Percentiles rank a stretch among this genome's conserved stretches.
These are phyloP conservation scores for Caenorhabditis wallacei DNA, from an alignment of 2,888 invertebrate genomes.

Conservation along the genomic window DNA sequence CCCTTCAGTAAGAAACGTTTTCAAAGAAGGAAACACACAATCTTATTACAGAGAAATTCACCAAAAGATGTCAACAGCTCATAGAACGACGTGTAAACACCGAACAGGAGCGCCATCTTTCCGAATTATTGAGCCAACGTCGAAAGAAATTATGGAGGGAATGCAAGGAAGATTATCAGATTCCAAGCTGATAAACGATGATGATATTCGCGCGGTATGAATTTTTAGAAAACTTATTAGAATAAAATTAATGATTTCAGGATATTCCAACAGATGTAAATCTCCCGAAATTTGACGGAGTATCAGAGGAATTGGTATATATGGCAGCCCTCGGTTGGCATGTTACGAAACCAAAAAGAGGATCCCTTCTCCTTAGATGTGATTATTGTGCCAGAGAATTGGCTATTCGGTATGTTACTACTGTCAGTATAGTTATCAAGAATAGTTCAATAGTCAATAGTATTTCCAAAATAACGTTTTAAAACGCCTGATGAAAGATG, in stretches of 20 bases:
- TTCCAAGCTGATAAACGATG: constrained; percentile 18
- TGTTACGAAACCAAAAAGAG: constrained; percentile 42
- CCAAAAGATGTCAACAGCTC: constrained; percentile 56
- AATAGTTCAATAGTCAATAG: too few relatives aligned
- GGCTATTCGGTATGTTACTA: constrained; percentile 34
- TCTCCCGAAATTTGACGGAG: constrained; percentile 44
- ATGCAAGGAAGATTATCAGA: constrained; percentile 45
- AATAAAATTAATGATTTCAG: constrained; percentile 4
- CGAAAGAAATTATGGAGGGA: constrained; percentile 57
- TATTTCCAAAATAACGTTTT: too few relatives aligned
- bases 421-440: too few relatives aligned
- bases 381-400: constrained; percentile 64
- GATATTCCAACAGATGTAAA: constrained; percentile 45
- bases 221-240: background rate
- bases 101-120: constrained; percentile 55
- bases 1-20: constrained; percentile 51
- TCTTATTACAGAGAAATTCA: constrained; percentile 52
- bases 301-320: constrained; percentile 39
- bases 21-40: background rate
- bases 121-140: constrained; percentile 40
- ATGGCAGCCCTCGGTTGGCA: constrained; percentile 57
- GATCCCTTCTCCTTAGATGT: constrained; percentile 44
- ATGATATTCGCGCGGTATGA: constrained; percentile 44
- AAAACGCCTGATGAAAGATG: background rate
- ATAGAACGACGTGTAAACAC: constrained; percentile 58